These are phyloP conservation scores for Parauchenoglanis punctatus DNA, from an alignment of 2,797 vertebrate species.

Conservation along the genomic window DNA sequence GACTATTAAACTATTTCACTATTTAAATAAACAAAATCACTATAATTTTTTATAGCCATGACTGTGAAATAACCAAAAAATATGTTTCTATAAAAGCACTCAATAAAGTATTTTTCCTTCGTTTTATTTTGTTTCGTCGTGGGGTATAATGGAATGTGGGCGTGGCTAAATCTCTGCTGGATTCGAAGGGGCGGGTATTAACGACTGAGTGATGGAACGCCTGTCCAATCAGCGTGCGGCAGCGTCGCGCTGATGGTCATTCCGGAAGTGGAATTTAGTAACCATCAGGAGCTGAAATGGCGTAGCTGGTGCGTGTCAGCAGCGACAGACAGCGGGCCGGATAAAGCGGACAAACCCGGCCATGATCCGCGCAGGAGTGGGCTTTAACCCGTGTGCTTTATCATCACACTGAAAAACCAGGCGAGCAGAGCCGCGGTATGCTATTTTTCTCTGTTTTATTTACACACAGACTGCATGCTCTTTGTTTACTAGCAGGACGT, in stretches of 20 bases:
- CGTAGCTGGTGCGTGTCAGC: slow-evolving; percentile 35
- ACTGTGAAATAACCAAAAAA: neutral
- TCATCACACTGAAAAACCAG: neutral
- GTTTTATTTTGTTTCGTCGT: neutral
- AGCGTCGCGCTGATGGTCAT: neutral
- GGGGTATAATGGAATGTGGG: slow-evolving; percentile 15
- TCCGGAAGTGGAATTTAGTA: slow-evolving; percentile 35
- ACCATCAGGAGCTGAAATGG: slow-evolving; percentile 51
- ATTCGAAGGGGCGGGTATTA: neutral
- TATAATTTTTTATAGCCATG: neutral
- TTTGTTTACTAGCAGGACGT: slow-evolving; percentile 41
- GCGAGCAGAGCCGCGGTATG: neutral
- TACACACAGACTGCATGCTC: neutral
- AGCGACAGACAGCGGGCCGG: neutral
- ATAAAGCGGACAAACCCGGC: neutral
- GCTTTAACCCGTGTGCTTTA: neutral
- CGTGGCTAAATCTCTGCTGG: neutral
- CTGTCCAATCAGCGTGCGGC: slow-evolving; percentile 34
- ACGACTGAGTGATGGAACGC: neutral
- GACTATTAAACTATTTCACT: neutral
- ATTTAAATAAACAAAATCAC: neutral
- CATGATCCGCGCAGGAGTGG: neutral
- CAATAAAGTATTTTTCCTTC: neutral
- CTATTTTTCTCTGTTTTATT: neutral
- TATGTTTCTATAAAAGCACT: neutral